phyloP scores from a whole-genome alignment of 2,888 invertebrate species.

The Polydrusus pterygomalis region DNA sequence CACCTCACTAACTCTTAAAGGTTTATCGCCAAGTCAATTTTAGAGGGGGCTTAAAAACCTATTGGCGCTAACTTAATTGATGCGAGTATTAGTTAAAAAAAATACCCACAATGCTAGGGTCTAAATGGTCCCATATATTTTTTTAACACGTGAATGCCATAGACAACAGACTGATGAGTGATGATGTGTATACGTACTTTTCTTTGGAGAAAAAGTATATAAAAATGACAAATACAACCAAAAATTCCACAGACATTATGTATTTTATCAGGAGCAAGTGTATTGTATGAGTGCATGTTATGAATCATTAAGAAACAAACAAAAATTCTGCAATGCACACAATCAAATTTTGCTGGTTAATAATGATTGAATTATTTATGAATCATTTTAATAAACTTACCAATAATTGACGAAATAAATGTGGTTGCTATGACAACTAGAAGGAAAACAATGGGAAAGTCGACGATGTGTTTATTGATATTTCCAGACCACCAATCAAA shows the following conservation, averaged over 20 bases:
- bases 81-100: no score
- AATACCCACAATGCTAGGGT: no score
- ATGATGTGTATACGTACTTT: no score
- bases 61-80: no score
- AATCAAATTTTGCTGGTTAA: neutral
- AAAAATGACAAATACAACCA: no score
- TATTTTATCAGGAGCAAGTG: neutral
- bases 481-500: constrained; percentile 30
- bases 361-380: constrained; percentile 3
- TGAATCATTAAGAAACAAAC: constrained; percentile 7
- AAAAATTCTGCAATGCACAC: neutral
- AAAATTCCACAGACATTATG: neutral
- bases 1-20: no score
- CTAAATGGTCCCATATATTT: no score
- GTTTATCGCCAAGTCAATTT: no score
- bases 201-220: neutral
- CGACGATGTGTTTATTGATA: constrained; percentile 42
- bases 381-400: constrained; percentile 41
- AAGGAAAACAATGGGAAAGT: constrained; percentile 48
- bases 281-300: neutral
- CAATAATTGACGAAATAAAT: constrained; percentile 40
- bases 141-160: no score
- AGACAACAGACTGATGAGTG: no score
- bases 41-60: no score
- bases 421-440: constrained; percentile 51